Conservation (phyloP, 2,797 vertebrate genomes). For the Oryzias dopingdopingensis region DNA sequence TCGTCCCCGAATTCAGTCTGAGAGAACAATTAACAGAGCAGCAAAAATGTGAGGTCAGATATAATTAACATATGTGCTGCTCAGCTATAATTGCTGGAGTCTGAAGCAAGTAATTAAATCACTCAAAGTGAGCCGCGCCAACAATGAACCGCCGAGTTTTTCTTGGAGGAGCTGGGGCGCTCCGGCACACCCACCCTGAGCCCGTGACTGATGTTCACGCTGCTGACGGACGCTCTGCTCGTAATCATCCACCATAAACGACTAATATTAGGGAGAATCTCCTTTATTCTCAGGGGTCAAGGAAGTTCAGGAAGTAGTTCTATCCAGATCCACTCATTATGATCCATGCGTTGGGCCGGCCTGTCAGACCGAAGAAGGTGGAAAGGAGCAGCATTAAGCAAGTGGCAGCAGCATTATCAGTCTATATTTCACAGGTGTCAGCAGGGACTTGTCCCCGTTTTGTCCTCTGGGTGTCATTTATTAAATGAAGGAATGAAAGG, state of each 20-base stretch:
- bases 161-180: conserved; percentile 1
- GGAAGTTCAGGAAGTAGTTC: conserved; percentile 18
- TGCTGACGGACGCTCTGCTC: background rate
- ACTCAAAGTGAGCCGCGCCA: conserved; percentile 54
- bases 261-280: conserved; percentile 11
- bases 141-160: conserved; percentile 42
- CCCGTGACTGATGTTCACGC: background rate
- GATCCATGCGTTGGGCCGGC: conserved; percentile 52
- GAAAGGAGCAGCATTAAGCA: conserved; percentile 45
- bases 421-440: conserved; percentile 67
- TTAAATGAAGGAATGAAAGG: conserved; percentile 62
- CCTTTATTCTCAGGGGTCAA: conserved; percentile 32
- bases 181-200: conserved; percentile 36
- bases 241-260: conserved; percentile 11
- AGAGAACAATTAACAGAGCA: conserved; percentile 69
- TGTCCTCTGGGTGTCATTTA: conserved; percentile 72
- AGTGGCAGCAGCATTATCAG: conserved; percentile 65
- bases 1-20: conserved; percentile 58
- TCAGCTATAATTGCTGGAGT: conserved; percentile 72
- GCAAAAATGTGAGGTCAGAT: conserved; percentile 70
- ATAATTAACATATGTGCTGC: conserved; percentile 73
- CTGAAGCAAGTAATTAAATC: conserved; percentile 71
- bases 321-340: conserved; percentile 52
- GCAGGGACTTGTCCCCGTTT: conserved; percentile 59
- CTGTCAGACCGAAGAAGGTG: conserved; percentile 49